Percentiles rank a stretch among this genome's conserved stretches.
These are phyloP conservation scores for Tetramorium parvispinum DNA, from an alignment of 1,140 invertebrate genomes.

Conservation along the genomic window DNA sequence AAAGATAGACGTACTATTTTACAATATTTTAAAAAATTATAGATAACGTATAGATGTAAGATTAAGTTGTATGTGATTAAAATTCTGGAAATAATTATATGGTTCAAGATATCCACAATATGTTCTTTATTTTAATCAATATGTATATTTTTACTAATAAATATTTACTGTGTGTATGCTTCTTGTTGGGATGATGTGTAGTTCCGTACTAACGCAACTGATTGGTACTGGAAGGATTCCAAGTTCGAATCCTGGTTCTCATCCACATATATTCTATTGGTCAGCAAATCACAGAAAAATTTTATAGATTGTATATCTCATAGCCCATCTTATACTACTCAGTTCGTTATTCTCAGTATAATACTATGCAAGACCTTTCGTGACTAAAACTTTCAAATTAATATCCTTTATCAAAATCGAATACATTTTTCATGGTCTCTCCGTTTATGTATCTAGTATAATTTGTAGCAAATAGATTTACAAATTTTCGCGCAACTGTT, in stretches of 20 bases:
- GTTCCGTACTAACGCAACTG: too few species aligned
- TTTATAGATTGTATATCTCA: too few species aligned
- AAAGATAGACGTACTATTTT: slow-evolving; percentile 8
- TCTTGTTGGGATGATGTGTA: neutral
- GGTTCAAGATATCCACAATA: neutral
- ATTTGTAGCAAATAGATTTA: slow-evolving; percentile 83
- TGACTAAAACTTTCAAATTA: slow-evolving; percentile 48
- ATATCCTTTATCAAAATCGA: slow-evolving; percentile 77
- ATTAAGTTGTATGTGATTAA: slow-evolving; percentile 6
- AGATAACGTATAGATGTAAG: neutral
- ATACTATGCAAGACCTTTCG: neutral
- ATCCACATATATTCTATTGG: too few species aligned
- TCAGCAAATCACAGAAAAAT: too few species aligned
- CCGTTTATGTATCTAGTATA: slow-evolving; percentile 76
- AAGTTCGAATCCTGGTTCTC: too few species aligned
- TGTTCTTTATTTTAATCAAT: slow-evolving; percentile 6
- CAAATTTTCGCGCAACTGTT: slow-evolving; percentile 82
- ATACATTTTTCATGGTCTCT: slow-evolving; percentile 70
- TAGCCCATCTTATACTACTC: too few species aligned
- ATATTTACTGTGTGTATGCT: neutral
- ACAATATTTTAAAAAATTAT: neutral
- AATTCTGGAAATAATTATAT: neutral
- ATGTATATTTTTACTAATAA: slow-evolving; percentile 40
- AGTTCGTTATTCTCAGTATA: neutral
- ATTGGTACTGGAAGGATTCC: too few species aligned